Base-by-base conservation (phyloP, 2,888 invertebrate genomes). In the Drosophila subsilvestris region DNA sequence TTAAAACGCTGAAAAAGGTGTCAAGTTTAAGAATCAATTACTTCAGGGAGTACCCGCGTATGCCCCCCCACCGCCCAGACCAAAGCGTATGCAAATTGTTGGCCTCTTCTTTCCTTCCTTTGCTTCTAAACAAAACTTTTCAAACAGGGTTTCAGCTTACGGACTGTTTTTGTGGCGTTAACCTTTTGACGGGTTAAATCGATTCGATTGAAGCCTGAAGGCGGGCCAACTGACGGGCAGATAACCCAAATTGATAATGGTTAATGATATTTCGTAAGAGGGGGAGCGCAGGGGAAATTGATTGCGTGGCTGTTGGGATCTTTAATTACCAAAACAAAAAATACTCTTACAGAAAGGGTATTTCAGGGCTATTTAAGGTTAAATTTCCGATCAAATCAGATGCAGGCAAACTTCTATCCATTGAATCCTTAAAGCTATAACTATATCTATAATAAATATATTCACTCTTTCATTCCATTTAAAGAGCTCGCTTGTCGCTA, bases 11-110 rank as follows among this genome's bases (percentile, higher is more conserved):
- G 14, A n/a, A 37, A n/a, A 78, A 88, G 84, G 86, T 86, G 86
- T 88, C 86, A 86, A 80, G 86, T 86, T 88, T 80, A 80, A 80
- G 86, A 86, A 88, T 88, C 86, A 88, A 88, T 86, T 86, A 86
- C 81, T 83, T 75, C 54, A 72, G 71, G 70, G 71, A 80, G 71
- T 74, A 76, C 74, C 22, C 22, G 22, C 1, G 18, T 17, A 25
- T 1, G 5, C 20, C 37, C 17, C 25, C 50, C 50, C 50, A 14
- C 43, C 4, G 49, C n/a, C 18, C 12, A n/a, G 12, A 0, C 1
- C 5, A 37, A 6, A 6, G 9, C 67, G 48, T 68, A 66, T 68
- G 66, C 66, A 49, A 66, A 66, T 53, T 37, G 65, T 17, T n/a
- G 18, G 44, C 55, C 43, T 43, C 12, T 32, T 3, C 10, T 18